These are phyloP conservation scores for Argyresthia albistria DNA, from an alignment of 2,888 invertebrate genomes.

Conservation along the genomic window DNA sequence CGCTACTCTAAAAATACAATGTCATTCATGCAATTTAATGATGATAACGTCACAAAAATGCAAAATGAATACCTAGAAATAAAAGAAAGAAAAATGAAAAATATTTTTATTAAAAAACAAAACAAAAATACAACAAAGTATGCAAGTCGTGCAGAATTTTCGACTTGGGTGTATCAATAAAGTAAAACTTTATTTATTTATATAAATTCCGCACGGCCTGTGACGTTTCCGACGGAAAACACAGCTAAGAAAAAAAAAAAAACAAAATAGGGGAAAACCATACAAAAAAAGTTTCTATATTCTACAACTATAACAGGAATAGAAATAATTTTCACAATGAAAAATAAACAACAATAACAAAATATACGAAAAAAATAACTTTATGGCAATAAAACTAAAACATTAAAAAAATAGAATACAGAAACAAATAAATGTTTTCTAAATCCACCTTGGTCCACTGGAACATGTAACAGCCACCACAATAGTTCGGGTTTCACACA, in stretches of 20 bases:
- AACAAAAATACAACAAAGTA: not conserved
- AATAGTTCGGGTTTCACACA: constrained; percentile 35
- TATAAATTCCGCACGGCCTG: not conserved
- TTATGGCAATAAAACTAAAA: too few relatives aligned
- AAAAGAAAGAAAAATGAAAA: constrained; percentile 5
- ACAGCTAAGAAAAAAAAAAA: constrained; percentile 3
- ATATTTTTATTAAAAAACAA: not conserved
- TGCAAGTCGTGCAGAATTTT: not conserved
- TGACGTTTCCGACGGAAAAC: constrained; percentile 6
- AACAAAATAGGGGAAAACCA: constrained; percentile 7
- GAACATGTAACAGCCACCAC: constrained; percentile 23
- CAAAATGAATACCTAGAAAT: not conserved
- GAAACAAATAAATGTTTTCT: not conserved
- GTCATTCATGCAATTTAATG: too few relatives aligned
- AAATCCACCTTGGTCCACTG: constrained; percentile 41
- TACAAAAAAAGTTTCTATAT: constrained; percentile 5
- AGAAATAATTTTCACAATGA: not conserved
- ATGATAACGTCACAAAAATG: too few relatives aligned
- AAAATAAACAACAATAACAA: not conserved
- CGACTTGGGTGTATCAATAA: too few relatives aligned
- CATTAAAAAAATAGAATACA: not conserved
- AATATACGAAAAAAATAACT: not conserved
- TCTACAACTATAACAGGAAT: too few relatives aligned
- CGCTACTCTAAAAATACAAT: too few relatives aligned
- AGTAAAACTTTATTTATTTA: not conserved